Evolutionary conservation across 1,140 invertebrate genomes (phyloP), one percentile per base, ranked within the genome.

Genomic region (Heliconius eleuchia): DNA sequence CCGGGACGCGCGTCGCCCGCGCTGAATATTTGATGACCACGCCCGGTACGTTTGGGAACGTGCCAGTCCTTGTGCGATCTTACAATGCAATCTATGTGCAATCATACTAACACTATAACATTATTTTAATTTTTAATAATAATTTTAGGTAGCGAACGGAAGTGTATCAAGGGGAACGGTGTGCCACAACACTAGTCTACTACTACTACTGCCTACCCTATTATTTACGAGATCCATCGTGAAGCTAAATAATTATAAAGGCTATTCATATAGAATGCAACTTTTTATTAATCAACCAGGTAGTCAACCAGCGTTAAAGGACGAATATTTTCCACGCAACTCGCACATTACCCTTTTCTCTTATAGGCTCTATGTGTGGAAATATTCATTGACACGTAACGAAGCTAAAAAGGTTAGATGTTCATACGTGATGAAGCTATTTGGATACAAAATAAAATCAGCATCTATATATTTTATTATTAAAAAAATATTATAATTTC

Each of bases 1-100:
- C 34, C 70, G 30, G 70, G 27, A 71, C 27, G 9, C 70, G 73
- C n/a, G 52, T 55, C 46, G 50, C 46, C 46, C 27, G 46, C 18
- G 16, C 73, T 74, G 46, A 34, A 74, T 74, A 74, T 55, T 74
- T 74, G 23, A 74, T 74, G 23, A 57, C 46, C 73, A 57, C 55
- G 55, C 55, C 55, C n/a, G 19, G 9, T 57, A 27, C 55, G 55
- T 57, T 23, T 57, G 55, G n/a, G 55, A 57, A 57, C 27, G 46
- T 18, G 73, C 73, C 23, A 34, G 46, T 27, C 46, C n/a, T 57
- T 57, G 34, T 37, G 34, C 34, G 34, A 37, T 6, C 34, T 37
- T 37, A 57, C 55, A 57, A 23, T 57, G 55, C 55, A 57, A n/a
- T 57, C 55, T 2, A 6, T 9, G 55, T 27, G 55, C 55, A 23